phyloP scores from a whole-genome alignment of 1,140 invertebrate genomes.

The Anagrus nilaparvatae region DNA sequence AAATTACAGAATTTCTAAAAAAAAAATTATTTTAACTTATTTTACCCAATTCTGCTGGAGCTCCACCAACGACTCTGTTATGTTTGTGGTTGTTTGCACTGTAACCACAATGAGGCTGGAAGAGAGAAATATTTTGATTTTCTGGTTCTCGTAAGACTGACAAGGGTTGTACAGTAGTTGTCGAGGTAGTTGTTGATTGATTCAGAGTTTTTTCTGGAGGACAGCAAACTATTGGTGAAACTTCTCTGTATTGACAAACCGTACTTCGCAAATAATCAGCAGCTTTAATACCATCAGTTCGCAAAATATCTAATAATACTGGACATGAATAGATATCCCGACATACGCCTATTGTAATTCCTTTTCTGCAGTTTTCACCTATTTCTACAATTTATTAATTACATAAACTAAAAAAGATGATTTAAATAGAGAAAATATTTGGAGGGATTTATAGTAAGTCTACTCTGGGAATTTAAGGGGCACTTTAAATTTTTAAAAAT shows the following conservation, averaged over 20 bases:
- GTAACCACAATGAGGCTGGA: conserved; percentile 26
- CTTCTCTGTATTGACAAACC: conserved; percentile 39
- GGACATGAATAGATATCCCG: conserved; percentile 38
- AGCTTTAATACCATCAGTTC: conserved; percentile 20
- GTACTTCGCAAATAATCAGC: conserved; percentile 40
- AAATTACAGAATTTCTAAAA: neutral
- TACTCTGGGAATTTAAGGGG: no score
- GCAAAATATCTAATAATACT: conserved; percentile 34
- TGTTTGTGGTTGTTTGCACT: conserved; percentile 20
- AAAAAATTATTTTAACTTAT: neutral
- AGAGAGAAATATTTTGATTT: conserved; percentile 18
- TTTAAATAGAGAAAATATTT: no score
- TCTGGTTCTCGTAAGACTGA: no score
- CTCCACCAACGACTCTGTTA: conserved; percentile 24
- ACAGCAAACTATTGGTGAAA: conserved; percentile 46
- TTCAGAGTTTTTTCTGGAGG: conserved; percentile 2
- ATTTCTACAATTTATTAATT: no score
- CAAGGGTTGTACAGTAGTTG: neutral
- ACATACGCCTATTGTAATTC: no score
- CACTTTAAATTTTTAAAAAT: no score
- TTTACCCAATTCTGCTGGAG: conserved; percentile 25
- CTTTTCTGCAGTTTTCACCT: no score
- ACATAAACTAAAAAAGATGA: no score
- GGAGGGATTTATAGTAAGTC: no score
- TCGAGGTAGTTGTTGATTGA: neutral